Evolutionary conservation across 2,113 vertebrate species (phyloP), one percentile per base, ranked within the genome.

Genomic region (Paedocypris sp.): DNA sequence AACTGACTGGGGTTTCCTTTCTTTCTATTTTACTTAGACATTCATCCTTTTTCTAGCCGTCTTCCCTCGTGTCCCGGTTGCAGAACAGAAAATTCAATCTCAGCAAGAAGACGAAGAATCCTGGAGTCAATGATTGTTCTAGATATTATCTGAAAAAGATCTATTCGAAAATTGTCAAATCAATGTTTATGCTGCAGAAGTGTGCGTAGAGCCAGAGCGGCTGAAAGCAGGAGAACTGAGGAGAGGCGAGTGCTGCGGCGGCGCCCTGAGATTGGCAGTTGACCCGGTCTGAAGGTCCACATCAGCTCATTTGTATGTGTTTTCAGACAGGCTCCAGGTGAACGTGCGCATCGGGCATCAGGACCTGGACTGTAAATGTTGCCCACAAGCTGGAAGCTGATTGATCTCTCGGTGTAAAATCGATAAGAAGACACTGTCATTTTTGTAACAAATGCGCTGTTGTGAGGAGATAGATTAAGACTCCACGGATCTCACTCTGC

Each of bases 341-440:
- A 5, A 31, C 38, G 19, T 54, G 33, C 36, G 47, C 53, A 51
- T 45, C 20, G 46, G 43, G 59, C 16, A 43, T 56, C 80, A 73
- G 77, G 82, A 78, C 77, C 85, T 86, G 83, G 80, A 83, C 82
- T 87, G 89, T 91, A 92, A 88, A 94, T 96, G 92, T 92, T 90
- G 87, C 90, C 93, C 88, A 90, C 90, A 91, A 90, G 88, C 79
- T 85, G 88, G 92, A 45, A 89, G 88, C 90, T 97, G 94, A 97
- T 97, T 94, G 92, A 98, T 96, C 90, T 94, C 89, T 84, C 87
- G 90, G 88, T 88, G 90, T 93, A 91, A 93, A 93, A 97, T 97
- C 92, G 82, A 98, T 97, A 93, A 90, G 88, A 85, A 89, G 91
- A 91, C 89, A 86, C 90, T 94, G 92, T 95, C 93, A 97, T 97